Base-by-base conservation (phyloP, 2,797 vertebrate genomes). In the Lates japonicus region DNA sequence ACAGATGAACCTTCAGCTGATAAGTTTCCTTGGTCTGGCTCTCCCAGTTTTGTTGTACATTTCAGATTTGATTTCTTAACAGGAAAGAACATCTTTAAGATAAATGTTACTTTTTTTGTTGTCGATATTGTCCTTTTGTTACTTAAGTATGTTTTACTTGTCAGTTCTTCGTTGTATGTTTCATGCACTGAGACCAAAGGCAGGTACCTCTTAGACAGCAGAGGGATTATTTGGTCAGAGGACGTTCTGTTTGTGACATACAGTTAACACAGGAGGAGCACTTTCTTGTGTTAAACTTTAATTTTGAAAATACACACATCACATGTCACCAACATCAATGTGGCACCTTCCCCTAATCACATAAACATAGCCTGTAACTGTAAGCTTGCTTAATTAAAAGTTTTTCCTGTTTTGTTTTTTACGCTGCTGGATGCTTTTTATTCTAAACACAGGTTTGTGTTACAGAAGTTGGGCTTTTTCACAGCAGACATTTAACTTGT, bases 311-410 rank as follows among this genome's bases (percentile, higher is more conserved):
- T 69, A 51, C 62, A 82, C 42, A 33, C 61, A 71, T 85, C 67
- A 78, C 80, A 78, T 67, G 78, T 89, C 86, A 89, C 70, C 73
- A 72, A 82, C 68, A 76, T 74, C 74, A 72, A 68, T 70, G 60
- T 88, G 85, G 66, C 86, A 79, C 75, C 79, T 73, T 83, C 70
- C 78, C 85, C 61, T 75, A 54, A 83, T 81, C 84, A 88, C 81
- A 85, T 70, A 87, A 82, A 89, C 80, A 88, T 86, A 91, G 81
- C 86, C 85, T 89, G 73, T 90, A 87, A 89, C 80, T 88, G 84
- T 90, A 87, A 91, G 87, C 87, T 94, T 91, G 86, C 89, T 89
- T 90, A 81, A 95, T 94, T 93, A 94, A 95, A 91, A 80, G 82
- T 87, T 90, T 91, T 92, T 88, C 70, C 81, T 92, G 85, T 91